phyloP scores from a whole-genome alignment of 2,888 invertebrate genomes.

The Erebia epiphron region DNA sequence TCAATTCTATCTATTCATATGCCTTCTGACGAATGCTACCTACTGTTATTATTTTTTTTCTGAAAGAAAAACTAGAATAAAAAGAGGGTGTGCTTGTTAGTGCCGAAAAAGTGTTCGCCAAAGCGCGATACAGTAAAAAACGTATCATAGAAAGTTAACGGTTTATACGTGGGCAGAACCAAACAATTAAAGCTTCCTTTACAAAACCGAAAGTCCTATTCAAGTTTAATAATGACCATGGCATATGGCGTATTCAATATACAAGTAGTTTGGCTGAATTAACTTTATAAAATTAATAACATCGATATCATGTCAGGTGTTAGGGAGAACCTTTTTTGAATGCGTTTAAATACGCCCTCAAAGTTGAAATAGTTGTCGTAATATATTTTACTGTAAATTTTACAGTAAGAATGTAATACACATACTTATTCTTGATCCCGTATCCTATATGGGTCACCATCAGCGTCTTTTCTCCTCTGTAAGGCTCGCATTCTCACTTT shows the following conservation, averaged over 20 bases:
- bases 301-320: slow-evolving; percentile 32
- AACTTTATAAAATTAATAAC: slow-evolving; percentile 35
- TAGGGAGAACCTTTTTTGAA: neutral
- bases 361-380: no score
- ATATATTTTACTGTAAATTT: no score
- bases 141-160: slow-evolving; percentile 52
- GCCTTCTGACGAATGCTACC: slow-evolving; percentile 2
- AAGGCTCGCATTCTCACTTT: no score
- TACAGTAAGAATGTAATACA: no score
- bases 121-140: slow-evolving; percentile 32
- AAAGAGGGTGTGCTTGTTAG: slow-evolving; percentile 1
- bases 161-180: slow-evolving; percentile 51
- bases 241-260: slow-evolving; percentile 58
- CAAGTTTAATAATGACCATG: slow-evolving; percentile 58
- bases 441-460: no score
- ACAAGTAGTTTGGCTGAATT: slow-evolving; percentile 32
- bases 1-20: neutral
- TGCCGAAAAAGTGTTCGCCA: slow-evolving; percentile 17
- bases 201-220: slow-evolving; percentile 58
- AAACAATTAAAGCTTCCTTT: slow-evolving; percentile 65
- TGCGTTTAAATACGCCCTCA: no score
- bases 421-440: no score
- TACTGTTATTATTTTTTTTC: slow-evolving; percentile 9
- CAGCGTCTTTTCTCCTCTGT: no score
- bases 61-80: neutral